Percentiles rank a stretch among this genome's conserved stretches.
These are phyloP conservation scores for Cacoxenus indagator DNA, from an alignment of 2,888 invertebrate species.

Conservation along the genomic window DNA sequence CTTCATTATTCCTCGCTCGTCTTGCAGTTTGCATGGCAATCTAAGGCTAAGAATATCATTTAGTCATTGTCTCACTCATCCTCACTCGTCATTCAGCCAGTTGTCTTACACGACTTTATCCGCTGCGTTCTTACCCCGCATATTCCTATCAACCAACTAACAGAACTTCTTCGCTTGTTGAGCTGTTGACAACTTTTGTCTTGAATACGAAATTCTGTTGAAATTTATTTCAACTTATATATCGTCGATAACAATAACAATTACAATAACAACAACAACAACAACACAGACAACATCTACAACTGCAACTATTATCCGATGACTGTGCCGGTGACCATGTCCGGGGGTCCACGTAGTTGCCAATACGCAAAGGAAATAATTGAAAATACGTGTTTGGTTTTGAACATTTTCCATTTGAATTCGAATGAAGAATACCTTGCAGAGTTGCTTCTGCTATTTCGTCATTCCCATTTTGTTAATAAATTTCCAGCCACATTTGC, in stretches of 20 bases:
- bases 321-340: constrained; percentile 31
- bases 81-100: background rate
- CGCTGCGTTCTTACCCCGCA: background rate
- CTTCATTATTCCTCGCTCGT: no score
- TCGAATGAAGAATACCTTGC: background rate
- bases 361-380: constrained; percentile 55
- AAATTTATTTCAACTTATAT: constrained; percentile 44
- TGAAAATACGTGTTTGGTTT: constrained; percentile 66
- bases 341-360: constrained; percentile 41
- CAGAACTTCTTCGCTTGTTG: background rate
- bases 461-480: background rate
- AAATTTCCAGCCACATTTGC: background rate
- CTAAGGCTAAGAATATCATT: constrained; percentile 10
- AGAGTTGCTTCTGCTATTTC: background rate
- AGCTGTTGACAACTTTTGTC: constrained; percentile 50
- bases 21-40: constrained; percentile 3
- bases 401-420: constrained; percentile 52
- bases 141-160: background rate
- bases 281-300: constrained; percentile 29
- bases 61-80: background rate
- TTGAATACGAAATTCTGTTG: constrained; percentile 54
- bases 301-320: background rate
- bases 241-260: constrained; percentile 51
- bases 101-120: background rate
- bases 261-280: constrained; percentile 21